Base-by-base conservation (phyloP, 2,888 invertebrate genomes). In the Metacarcinus magister region DNA sequence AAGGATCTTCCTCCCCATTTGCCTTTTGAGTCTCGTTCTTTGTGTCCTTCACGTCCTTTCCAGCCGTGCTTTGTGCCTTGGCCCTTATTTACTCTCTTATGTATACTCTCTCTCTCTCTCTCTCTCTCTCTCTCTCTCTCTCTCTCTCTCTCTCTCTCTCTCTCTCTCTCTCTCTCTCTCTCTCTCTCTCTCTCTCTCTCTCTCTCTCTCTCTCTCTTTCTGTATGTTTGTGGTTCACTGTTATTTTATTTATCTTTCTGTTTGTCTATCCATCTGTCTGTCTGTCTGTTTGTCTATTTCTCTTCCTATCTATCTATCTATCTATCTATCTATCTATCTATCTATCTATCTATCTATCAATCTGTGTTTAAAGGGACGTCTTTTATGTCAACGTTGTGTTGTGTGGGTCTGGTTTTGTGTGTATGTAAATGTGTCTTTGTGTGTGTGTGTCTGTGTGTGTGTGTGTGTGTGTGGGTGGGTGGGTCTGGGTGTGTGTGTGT, bases 1-100 rank as follows among this genome's bases (percentile, higher is more conserved):
- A 82, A 82, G 10, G 82, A 82, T 82, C 82, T 82, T 82, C 82
- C 82, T 32, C 82, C 32, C 82, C 82, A 82, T 82, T 82, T 82
- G 82, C 32, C 10, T 82, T 82, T 82, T 82, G 32, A 82, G 28
- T 82, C 5, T 4, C 32, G 0, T 32, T 13, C 32, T 82, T 82
- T 82, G 82, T 82, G 82, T 82, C 82, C 19, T 23, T 82, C 1
- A 5, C 10, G 82, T 32, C 82, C 32, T 82, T 82, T 82, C 28
- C 82, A 82, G 82, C 82, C 82, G 82, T 82, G 82, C 82, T 82
- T 82, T 82, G 82, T 82, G 82, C 10, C 32, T 32, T 32, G 8
- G 32, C 32, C 32, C 28, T 23, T 32, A 32, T 82, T 32, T 32
- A 8, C 82, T 32, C 82, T 28, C 82, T 82, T 32, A 5, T 32